A percentile compares a stretch with the other conserved stretches of the same genome.
Evolutionary conservation across 2,113 vertebrate species (phyloP).

Genomic region (Indicator maculatus): DNA sequence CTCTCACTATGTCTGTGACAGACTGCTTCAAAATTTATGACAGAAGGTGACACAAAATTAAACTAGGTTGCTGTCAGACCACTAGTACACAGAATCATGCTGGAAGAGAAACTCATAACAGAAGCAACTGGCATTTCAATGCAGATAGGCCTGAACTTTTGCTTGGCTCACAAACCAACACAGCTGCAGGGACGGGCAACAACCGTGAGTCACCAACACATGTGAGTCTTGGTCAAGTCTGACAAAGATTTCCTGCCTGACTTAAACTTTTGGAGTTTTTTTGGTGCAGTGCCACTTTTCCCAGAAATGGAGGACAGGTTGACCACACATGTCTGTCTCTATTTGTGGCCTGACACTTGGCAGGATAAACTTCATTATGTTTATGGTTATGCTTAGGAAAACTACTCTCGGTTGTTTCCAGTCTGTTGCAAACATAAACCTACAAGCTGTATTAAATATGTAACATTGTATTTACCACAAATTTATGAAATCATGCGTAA

Average conservation of each 20-base stretch:
- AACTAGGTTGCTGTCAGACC: background rate
- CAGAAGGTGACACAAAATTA: background rate
- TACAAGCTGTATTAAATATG: slow-evolving; percentile 52
- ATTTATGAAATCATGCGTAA: slow-evolving; percentile 47
- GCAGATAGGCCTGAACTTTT: background rate
- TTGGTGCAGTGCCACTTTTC: background rate
- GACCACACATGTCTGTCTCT: slow-evolving; percentile 32
- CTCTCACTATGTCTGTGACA: background rate
- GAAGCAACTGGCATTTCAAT: background rate
- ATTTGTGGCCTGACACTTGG: slow-evolving; percentile 49
- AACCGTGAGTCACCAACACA: fast-evolving
- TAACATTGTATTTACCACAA: slow-evolving; percentile 32
- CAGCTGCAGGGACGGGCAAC: background rate
- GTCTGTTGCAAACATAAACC: slow-evolving; percentile 47
- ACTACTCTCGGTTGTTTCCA: slow-evolving; percentile 49
- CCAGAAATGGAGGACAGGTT: slow-evolving; percentile 5
- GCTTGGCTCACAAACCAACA: background rate
- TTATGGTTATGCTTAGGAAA: slow-evolving; percentile 48
- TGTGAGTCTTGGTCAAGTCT: background rate
- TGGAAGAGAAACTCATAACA: background rate
- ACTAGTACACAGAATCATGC: background rate
- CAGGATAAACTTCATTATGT: slow-evolving; percentile 47
- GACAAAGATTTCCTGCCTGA: slow-evolving; percentile 37
- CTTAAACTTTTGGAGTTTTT: background rate
- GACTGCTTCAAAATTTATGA: background rate